Evolutionary conservation across 2,888 invertebrate genomes (phyloP), one percentile per base, ranked within the genome.

Genomic region (Eumacrocentrus americanus): DNA sequence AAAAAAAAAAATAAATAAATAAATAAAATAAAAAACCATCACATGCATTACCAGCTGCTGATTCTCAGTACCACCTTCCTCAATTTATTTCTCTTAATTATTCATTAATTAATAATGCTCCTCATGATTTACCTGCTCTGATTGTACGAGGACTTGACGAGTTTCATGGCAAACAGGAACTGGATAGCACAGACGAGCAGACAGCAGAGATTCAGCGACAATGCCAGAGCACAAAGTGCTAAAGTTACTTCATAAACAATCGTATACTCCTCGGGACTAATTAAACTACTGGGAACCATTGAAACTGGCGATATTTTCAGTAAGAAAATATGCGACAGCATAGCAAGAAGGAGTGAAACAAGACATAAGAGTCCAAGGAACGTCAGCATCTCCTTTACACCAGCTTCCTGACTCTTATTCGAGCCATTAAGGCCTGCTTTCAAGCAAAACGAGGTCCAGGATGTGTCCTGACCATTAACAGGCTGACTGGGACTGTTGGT

Each of bases 161-260:
- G 86, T 84, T 95, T 95, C 69, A 95, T 92, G 48, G 95, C 93
- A 80, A 95, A 95, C 77, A 95, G 87, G 84, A 94, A 95, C 85
- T 96, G 95, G 77, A 95, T 92, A 72, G 94, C 91, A 85, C 95
- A 95, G 74, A 95, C 94, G 71, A 95, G 87, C 63, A 95, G 85
- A 80, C 95, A 95, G 84, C 94, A 94, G 64, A 95, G 85, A 83
- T 95, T 92, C 69, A 95, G 83, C 25, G 93, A 92, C 54, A 95
- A 84, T 65, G 95, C 94, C 75, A 95, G 86, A 61, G 94, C 93
- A 79, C 94, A 92, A 76, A 95, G 84, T 25, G 94, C 94, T 78
- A 95, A 85, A 52, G 94, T 94, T 77, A 95, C 95, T 85, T 95
- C 95, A 81, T 93, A 92, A 66, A 95, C 92, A 71, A 92, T 90